phyloP scores from a whole-genome alignment of 2,888 invertebrate genomes.

The Saturnia pavonia region DNA sequence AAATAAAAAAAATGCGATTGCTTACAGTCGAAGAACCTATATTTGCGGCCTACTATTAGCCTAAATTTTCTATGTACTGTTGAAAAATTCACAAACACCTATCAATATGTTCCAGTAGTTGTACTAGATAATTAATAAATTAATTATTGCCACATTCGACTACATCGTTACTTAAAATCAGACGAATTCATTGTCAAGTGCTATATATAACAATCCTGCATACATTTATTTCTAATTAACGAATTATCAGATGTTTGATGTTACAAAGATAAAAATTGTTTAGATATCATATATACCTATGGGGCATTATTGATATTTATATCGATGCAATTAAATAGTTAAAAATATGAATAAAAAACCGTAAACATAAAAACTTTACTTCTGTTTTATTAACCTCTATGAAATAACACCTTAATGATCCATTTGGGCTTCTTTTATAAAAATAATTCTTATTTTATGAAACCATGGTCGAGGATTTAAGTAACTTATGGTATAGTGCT shows the following conservation, averaged over 20 bases:
- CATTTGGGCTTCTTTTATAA: background rate
- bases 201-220: background rate
- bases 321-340: too few relatives aligned
- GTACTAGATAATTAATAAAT: background rate
- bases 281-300: too few relatives aligned
- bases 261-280: background rate
- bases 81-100: too few relatives aligned
- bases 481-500: constrained; percentile 13
- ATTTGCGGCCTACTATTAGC: too few relatives aligned
- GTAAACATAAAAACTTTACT: too few relatives aligned
- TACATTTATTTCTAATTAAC: background rate
- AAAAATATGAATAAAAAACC: too few relatives aligned
- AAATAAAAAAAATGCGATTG: background rate
- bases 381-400: too few relatives aligned
- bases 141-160: background rate
- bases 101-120: too few relatives aligned
- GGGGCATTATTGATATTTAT: too few relatives aligned
- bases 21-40: too few relatives aligned
- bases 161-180: background rate
- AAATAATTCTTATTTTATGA: background rate
- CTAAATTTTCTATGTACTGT: too few relatives aligned
- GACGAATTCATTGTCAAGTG: background rate
- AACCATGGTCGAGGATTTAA: background rate
- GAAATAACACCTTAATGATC: background rate
- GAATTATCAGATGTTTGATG: background rate